A percentile compares a stretch with the other conserved stretches of the same genome.
Evolutionary conservation across 1,140 invertebrate species (phyloP).

Genomic region (Rhizoglyphus robini): DNA sequence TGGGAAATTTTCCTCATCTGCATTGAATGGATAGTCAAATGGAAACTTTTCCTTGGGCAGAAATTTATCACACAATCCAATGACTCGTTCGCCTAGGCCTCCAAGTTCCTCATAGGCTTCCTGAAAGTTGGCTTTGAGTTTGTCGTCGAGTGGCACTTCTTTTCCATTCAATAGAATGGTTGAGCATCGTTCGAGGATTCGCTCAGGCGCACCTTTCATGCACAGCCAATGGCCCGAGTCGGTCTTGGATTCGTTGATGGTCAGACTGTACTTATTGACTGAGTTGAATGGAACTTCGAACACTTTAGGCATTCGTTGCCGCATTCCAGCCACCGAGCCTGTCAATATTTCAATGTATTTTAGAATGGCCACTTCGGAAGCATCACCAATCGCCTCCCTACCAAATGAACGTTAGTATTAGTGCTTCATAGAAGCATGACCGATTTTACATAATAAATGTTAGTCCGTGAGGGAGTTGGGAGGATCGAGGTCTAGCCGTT

Average conservation of each 20-base stretch:
- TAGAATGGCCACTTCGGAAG: constrained; percentile 31
- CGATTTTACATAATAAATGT: too few relatives aligned
- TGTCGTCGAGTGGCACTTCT: constrained; percentile 5
- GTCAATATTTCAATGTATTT: constrained; percentile 29
- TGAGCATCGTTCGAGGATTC: constrained; percentile 82
- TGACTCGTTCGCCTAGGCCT: constrained; percentile 44
- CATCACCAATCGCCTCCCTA: constrained; percentile 28
- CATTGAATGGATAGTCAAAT: constrained; percentile 32
- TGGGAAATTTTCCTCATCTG: constrained; percentile 33
- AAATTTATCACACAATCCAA: constrained; percentile 32
- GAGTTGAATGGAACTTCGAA: constrained; percentile 33
- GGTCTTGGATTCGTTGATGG: constrained; percentile 3
- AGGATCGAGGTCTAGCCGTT: too few relatives aligned
- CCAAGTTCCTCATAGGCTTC: constrained; percentile 45
- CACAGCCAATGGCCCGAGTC: constrained; percentile 57
- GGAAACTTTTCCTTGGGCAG: constrained; percentile 31
- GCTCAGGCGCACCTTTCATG: constrained; percentile 98
- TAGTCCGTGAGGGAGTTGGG: too few relatives aligned
- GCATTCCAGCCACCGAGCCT: constrained; percentile 24
- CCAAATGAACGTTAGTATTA: too few relatives aligned
- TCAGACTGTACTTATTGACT: not conserved
- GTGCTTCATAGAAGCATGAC: too few relatives aligned
- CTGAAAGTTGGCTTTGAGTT: constrained; percentile 61
- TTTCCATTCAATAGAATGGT: constrained; percentile 16
- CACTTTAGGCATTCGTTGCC: constrained; percentile 28